Base-by-base conservation (phyloP, 2,888 invertebrate genomes). In the Hypena proboscidalis region DNA sequence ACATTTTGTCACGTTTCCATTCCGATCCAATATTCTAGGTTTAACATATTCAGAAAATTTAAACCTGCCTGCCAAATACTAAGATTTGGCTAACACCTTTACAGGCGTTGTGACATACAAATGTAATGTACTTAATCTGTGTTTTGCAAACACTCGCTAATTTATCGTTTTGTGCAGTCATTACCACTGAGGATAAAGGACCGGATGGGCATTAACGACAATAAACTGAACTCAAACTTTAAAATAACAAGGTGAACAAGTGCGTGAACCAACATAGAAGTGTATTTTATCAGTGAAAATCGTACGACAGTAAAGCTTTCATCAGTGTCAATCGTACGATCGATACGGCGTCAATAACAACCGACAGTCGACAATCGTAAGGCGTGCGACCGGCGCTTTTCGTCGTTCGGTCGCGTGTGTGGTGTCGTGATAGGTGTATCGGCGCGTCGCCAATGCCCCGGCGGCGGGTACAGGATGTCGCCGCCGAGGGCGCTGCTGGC, bases 401-500 rank as follows among this genome's bases (percentile, higher is more conserved):
- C n/a, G 17, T 6, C 31, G 7, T 25, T 58, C 39, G 43, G 58
- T 42, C 38, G 55, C 38, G 56, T 51, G 62, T 56, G 63, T 74
- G 46, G 79, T 77, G 72, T 71, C 79, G 86, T 74, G 76, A 86
- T 85, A 80, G 87, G 87, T 74, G 77, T 70, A 61, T 72, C 66
- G 77, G 74, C 61, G 75, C 79, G 79, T 75, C 72, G 83, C 80
- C 87, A 88, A 90, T 90, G 90, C 88, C 85, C 83, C 80, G 83
- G 83, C 83, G 84, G 80, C 83, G 85, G 69, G 67, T 73, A 79
- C 80, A 75, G 76, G 67, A 90, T 90, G 90, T 86, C 89, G 83
- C 88, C 90, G 86, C 83, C 89, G 85, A 83, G 90, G 82, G 90
- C 90, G 81, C 76, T 90, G 78, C 86, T 90, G 67, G 89, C 89